These are phyloP conservation scores for Celastrina argiolus DNA, from an alignment of 2,888 invertebrate genomes.

Conservation along the genomic window DNA sequence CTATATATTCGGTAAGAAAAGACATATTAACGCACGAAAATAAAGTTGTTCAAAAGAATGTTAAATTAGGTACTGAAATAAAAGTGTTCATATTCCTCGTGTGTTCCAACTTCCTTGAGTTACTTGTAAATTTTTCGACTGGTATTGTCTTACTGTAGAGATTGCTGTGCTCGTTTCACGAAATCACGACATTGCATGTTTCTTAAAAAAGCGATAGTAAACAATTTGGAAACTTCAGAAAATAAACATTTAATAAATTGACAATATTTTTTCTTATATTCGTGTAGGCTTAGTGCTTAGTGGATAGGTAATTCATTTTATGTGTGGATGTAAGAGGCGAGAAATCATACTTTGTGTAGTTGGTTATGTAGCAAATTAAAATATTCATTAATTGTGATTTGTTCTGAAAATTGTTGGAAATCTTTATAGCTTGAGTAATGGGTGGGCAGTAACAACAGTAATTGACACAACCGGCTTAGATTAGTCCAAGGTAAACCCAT, in stretches of 20 bases:
- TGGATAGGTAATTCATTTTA: background rate
- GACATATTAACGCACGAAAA: constrained; percentile 46
- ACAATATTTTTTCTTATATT: background rate
- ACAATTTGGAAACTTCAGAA: constrained; percentile 38
- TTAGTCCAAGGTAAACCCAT: too few relatives aligned
- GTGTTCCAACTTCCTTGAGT: background rate
- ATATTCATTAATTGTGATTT: too few relatives aligned
- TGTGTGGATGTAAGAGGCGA: background rate
- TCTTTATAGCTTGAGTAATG: too few relatives aligned
- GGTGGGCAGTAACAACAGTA: too few relatives aligned
- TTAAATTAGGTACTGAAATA: background rate
- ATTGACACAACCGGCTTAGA: too few relatives aligned
- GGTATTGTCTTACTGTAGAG: constrained; percentile 40
- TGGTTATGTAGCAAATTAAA: too few relatives aligned
- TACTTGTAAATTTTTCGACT: constrained; percentile 34
- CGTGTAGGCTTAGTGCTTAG: too few relatives aligned
- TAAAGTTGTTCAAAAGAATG: too few relatives aligned
- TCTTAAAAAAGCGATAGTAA: constrained; percentile 44
- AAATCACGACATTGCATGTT: constrained; percentile 69
- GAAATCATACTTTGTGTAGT: background rate
- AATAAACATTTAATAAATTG: background rate
- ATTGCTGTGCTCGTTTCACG: constrained; percentile 50
- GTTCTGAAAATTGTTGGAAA: too few relatives aligned
- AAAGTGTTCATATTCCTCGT: background rate
- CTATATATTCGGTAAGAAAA: constrained; percentile 71